Percentiles rank a stretch among this genome's conserved stretches.
These are phyloP conservation scores for Drosophila recens DNA, from an alignment of 2,888 invertebrate genomes.

Conservation along the genomic window DNA sequence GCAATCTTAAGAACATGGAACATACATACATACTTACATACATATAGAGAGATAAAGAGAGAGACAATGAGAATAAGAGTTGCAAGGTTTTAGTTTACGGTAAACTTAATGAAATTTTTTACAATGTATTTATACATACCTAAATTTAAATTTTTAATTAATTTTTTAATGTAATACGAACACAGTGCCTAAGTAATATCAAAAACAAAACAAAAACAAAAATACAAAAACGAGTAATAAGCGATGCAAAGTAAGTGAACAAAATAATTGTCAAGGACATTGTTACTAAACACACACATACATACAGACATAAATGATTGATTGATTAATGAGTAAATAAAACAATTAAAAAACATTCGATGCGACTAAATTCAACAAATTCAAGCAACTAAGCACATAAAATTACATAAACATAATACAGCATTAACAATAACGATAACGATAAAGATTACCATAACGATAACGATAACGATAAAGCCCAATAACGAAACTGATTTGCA, in stretches of 20 bases:
- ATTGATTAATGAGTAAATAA: conserved; percentile 24
- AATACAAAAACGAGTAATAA: conserved; percentile 69
- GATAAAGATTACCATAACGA: conserved; percentile 1
- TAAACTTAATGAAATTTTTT: conserved; percentile 81
- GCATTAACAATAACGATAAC: conserved; percentile 17
- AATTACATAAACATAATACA: conserved; percentile 7
- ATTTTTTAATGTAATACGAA: conserved; percentile 85
- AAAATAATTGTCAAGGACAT: conserved; percentile 84
- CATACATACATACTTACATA: conserved; percentile 54
- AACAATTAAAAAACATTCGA: conserved; percentile 37
- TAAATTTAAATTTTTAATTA: conserved; percentile 84
- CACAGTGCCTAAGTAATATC: conserved; percentile 85
- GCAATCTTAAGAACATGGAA: conserved; percentile 21
- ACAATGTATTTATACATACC: conserved; percentile 82
- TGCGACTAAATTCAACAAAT: conserved; percentile 46
- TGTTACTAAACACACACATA: conserved; percentile 76
- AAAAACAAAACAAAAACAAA: conserved; percentile 68
- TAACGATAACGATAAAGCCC: conserved; percentile 16
- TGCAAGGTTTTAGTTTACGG: conserved; percentile 80
- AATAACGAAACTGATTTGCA: conserved; percentile 30
- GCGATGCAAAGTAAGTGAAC: conserved; percentile 73
- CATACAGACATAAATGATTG: conserved; percentile 20
- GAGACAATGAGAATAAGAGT: conserved; percentile 25
- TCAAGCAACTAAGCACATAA: conserved; percentile 37
- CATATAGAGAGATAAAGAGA: conserved; percentile 11